Base-by-base conservation (phyloP, 2,113 vertebrate genomes). In the Gallinago media region DNA sequence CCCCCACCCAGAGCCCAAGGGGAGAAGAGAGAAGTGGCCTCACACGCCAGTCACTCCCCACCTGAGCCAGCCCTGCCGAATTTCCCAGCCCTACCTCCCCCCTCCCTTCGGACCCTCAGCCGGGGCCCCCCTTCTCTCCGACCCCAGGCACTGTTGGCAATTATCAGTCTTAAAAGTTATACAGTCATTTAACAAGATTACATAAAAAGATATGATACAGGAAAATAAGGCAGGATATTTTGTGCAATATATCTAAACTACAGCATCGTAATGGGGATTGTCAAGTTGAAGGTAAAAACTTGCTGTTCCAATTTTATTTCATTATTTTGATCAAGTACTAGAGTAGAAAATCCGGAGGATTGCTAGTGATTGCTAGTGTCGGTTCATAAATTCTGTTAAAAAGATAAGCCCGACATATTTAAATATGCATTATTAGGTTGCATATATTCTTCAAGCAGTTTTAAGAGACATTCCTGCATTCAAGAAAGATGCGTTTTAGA, bases 381-480 rank as follows among this genome's bases (percentile, higher is more conserved):
- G 71, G 42, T 71, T 89, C 71, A 85, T 87, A 75, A 91, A 88
- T 94, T 82, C 61, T 44, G 13, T 62, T 72, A 94, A 89, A 72
- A 3, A 2, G 68, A 86, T 87, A 94, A 91, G 49, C 2, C 12
- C 0, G 1, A 65, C 44, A 59, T 56, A 72, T 54, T 91, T 74
- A 81, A 95, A 67, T 31, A 91, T 6, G 1, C 23, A 31, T 91
- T 91, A 89, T 58, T 52, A 86, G 32, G 46, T 67, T 88, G 22
- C 34, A 84, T 23, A 59, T 73, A 58, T 56, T 81, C n/a, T 92
- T 89, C 76, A 88, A 71, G 52, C 21, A 84, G 55, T 34, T 50
- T 56, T 52, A 59, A 26, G 44, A 88, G 32, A 87, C 65, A 82
- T 34, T 44, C 12, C 21, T 89, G 12, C 38, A 54, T 66, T 71